Conservation (phyloP, 1,140 invertebrate genomes). For the Drosophila leontia region DNA sequence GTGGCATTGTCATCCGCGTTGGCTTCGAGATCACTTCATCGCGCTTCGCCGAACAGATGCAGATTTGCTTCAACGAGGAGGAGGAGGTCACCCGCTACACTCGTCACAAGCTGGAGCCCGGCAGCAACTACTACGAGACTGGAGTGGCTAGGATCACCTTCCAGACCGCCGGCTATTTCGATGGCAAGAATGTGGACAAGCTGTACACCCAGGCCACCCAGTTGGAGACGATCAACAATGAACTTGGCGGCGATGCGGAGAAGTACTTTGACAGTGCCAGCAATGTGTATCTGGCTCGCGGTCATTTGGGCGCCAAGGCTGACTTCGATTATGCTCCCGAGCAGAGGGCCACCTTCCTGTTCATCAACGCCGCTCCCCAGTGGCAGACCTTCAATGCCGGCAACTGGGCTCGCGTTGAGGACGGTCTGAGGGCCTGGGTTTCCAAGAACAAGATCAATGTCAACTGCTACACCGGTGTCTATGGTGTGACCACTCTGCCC, state of each 20-base stretch:
- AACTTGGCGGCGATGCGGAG: conserved; percentile 72
- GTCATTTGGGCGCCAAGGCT: conserved; percentile 89
- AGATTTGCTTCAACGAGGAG: conserved; percentile 85
- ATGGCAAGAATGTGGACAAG: conserved; percentile 76
- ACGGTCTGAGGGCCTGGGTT: conserved; percentile 84
- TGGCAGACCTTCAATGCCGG: conserved; percentile 89
- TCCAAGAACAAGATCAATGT: conserved; percentile 81
- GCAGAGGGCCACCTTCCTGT: conserved; percentile 89
- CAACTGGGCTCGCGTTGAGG: conserved; percentile 87
- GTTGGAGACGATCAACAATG: conserved; percentile 64
- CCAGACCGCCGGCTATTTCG: conserved; percentile 73
- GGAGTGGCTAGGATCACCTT: conserved; percentile 82
- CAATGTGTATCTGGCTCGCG: conserved; percentile 86
- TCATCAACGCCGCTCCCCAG: conserved; percentile 88
- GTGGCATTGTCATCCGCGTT: conserved; percentile 70
- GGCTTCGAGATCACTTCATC: conserved; percentile 70
- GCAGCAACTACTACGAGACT: conserved; percentile 77
- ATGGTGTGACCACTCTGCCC: conserved; percentile 86
- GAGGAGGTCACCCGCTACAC: conserved; percentile 84
- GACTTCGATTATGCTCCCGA: conserved; percentile 88
- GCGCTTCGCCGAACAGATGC: conserved; percentile 82
- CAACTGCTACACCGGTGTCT: conserved; percentile 87
- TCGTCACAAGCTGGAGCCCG: conserved; percentile 74
- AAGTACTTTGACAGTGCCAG: conserved; percentile 63
- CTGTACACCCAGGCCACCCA: conserved; percentile 81